Evolutionary conservation across 2,113 vertebrate species (phyloP).

Genomic region (Cephalopholis sonnerati): DNA sequence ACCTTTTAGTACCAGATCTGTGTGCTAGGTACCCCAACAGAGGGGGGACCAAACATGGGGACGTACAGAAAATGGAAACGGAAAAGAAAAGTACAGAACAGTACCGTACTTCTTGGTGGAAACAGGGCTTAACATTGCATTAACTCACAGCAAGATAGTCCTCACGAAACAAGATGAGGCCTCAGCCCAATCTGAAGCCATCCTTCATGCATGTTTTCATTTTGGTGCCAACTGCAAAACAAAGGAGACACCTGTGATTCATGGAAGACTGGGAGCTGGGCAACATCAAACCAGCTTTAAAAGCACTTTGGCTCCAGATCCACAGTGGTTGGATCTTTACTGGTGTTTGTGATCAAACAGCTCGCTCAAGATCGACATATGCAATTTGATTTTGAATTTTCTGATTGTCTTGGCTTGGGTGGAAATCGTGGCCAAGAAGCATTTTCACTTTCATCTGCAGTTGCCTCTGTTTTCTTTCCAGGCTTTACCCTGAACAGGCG

Average conservation of each 20-base stretch:
- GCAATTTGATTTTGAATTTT: conserved; percentile 8
- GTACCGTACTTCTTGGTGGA: too few species aligned
- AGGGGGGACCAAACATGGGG: too few species aligned
- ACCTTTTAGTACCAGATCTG: too few species aligned
- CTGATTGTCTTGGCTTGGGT: neutral
- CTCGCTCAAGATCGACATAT: neutral
- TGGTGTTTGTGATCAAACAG: conserved; percentile 16
- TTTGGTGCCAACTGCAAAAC: neutral
- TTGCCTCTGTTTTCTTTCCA: conserved; percentile 9
- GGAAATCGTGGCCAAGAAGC: neutral
- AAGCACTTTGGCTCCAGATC: neutral
- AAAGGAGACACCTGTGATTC: neutral
- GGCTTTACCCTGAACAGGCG: neutral
- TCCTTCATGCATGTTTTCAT: neutral
- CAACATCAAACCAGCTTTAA: neutral
- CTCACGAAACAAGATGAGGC: neutral
- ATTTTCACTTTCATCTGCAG: conserved; percentile 1
- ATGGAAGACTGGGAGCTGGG: neutral
- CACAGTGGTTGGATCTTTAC: neutral
- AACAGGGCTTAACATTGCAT: too few species aligned
- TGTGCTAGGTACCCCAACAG: too few species aligned
- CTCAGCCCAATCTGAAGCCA: neutral
- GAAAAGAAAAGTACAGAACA: too few species aligned
- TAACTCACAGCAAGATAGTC: neutral
- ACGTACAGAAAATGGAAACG: too few species aligned